Base-by-base conservation (phyloP, 2,113 vertebrate species). In the Theropithecus gelada region DNA sequence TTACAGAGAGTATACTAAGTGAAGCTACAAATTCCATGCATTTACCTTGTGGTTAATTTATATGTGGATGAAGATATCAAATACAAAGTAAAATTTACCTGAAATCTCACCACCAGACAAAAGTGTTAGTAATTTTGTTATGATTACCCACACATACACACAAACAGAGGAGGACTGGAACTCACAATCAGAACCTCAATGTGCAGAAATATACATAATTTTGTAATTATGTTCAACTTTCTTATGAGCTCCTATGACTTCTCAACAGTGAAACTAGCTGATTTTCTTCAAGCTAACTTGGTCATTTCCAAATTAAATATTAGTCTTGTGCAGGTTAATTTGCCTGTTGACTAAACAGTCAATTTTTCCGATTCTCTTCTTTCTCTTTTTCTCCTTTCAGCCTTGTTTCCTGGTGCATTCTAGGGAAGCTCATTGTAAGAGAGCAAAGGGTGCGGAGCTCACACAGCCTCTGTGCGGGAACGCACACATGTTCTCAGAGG, bases 401-500 rank as follows among this genome's bases (percentile, higher is more conserved):
- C 43, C 22, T 6, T 32, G 2, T 9, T 10, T 23, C 48, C 40
- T 22, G 64, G 23, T 25, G 4, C 5, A 5, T 14, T 27, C 11
- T 6, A 50, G 17, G 35, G 30, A 32, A 13, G 6, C 13, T 5
- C 6, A 14, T 22, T 12, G 3, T 64, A 12, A 35, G 27, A 70
- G 13, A 70, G 30, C 25, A 27, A 8, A 3, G 57, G 14, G 3
- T 5, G 4, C 6, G 16, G 40, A 6, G 17, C 2, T 5, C 38
- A 48, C 1, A 0, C 10, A 5, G 48, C 22, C 18, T 72, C 1
- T 35, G 2, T 1, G 0, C 10, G 3, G 14, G 17, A 11, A 1
- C 5, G 1, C 5, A 25, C 6, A 0, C 0, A 0, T 9, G 22
- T 5, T 13, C 27, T 45, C 43, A 35, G 18, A 1, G 0, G 4